Evolutionary conservation across 2,797 vertebrate species (phyloP), one percentile per base, ranked within the genome.

Genomic region (Crocidura indochinensis): DNA sequence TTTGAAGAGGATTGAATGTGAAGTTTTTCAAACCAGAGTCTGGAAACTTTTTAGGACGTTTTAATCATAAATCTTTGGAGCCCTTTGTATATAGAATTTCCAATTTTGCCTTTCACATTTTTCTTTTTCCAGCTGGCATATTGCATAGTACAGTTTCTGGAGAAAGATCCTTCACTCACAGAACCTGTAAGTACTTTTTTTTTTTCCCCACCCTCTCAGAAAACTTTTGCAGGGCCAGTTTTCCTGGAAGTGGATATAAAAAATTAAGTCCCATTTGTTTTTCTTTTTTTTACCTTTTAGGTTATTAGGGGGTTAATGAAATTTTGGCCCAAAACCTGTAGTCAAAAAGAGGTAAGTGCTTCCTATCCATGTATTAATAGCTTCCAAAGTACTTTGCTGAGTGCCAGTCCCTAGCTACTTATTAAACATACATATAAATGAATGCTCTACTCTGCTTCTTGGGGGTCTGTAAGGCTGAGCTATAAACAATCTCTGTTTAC

Each of bases 81-180:
- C 84, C 81, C 10, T 92, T 81, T 38, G 2, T 88, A 31, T 83
- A 91, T 93, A 69, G 47, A 76, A 82, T 49, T 92, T 91, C 94
- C 97, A 93, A 94, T 75, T 95, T 88, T 24, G 8, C 87, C 88
- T 84, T 94, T 83, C 53, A 77, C 17, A 31, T 92, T 69, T 73
- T 84, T 94, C 49, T 96, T 92, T 97, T 51, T 96, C 65, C 97
- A 99, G 99, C 98, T 99, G 99, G 99, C 99, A 0, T 99, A 99
- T 98, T 99, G 99, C 98, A 99, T 99, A 99, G 99, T 99, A 98
- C 99, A 99, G 97, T 99, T 99, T 98, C 98, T 99, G 98, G 99
- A 99, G 98, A 99, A 99, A 98, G 99, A 99, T 97, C 99, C 99
- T 91, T 98, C 99, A 93, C 99, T 99, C 98, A 99, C 99, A 98